These are phyloP conservation scores for Frieseomelitta varia DNA, from an alignment of 1,140 invertebrate species.

Conservation along the genomic window DNA sequence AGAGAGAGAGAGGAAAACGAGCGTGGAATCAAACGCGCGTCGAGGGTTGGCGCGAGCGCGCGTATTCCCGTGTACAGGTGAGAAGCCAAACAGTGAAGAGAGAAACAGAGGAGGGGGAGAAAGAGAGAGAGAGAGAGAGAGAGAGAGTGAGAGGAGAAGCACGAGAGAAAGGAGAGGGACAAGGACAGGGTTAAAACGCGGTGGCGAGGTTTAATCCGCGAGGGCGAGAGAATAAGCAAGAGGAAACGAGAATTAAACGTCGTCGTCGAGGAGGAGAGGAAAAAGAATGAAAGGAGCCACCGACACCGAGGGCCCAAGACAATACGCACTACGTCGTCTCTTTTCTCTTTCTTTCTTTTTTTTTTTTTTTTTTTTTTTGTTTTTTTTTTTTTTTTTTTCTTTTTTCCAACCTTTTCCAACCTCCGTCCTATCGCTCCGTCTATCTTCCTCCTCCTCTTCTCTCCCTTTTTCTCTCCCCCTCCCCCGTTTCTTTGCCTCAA, in stretches of 20 bases:
- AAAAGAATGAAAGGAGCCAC: not conserved
- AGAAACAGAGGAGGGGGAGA: not conserved
- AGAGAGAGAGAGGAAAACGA: too few species aligned
- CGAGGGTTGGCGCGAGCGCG: conserved; percentile 33
- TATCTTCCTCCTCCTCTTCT: too few species aligned
- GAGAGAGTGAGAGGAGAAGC: not conserved
- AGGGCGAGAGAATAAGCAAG: conserved; percentile 38
- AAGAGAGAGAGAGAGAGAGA: not conserved
- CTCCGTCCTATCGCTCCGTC: too few species aligned
- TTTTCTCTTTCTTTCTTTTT: too few species aligned
- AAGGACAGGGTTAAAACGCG: conserved; percentile 29
- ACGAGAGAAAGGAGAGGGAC: not conserved
- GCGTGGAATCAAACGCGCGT: conserved; percentile 20
- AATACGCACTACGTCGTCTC: not conserved
- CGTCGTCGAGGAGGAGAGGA: not conserved
- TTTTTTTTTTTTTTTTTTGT: too few species aligned
- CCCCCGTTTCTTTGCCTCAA: not conserved
- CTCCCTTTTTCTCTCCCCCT: too few species aligned
- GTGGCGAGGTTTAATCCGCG: conserved; percentile 35
- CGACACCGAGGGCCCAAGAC: conserved; percentile 3
- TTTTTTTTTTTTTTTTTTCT: too few species aligned
- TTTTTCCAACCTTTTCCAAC: too few species aligned
- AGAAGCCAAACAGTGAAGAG: conserved; percentile 25
- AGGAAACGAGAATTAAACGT: conserved; percentile 48
- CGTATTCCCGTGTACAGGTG: conserved; percentile 42